A percentile compares a stretch with the other conserved stretches of the same genome.
Evolutionary conservation across 2,888 invertebrate species (phyloP).

Genomic region (Coremacera marginata): DNA sequence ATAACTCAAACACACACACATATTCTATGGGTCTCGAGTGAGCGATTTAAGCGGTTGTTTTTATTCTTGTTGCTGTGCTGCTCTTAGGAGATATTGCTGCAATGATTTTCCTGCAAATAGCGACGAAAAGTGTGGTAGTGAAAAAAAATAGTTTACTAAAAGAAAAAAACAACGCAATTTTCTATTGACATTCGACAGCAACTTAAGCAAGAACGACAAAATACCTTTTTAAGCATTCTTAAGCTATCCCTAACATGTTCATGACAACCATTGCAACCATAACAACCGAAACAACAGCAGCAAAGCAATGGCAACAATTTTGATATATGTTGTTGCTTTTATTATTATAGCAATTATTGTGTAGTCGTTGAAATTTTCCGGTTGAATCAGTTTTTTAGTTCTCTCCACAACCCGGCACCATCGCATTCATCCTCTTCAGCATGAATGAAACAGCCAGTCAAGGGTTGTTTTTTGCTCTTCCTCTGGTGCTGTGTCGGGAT

Average conservation of each 20-base stretch:
- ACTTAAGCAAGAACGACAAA: neutral
- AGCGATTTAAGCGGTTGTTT: neutral
- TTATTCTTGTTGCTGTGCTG: slow-evolving; percentile 2
- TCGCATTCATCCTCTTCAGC: neutral
- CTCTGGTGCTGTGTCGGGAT: neutral
- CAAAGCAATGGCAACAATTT: neutral
- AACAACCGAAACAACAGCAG: neutral
- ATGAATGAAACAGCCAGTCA: neutral
- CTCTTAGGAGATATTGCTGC: neutral
- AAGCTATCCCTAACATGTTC: neutral
- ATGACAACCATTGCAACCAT: neutral
- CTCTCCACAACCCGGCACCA: neutral
- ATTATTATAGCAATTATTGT: slow-evolving; percentile 8
- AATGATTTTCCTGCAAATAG: neutral
- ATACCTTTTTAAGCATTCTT: neutral
- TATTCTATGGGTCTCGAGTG: neutral
- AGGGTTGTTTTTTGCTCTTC: neutral
- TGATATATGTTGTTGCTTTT: neutral
- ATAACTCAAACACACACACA: slow-evolving; percentile 15
- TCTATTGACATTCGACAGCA: neutral
- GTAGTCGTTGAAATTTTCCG: neutral
- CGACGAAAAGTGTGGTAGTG: neutral
- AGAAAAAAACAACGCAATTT: neutral
- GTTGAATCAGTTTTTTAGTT: neutral
- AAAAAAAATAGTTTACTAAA: neutral